Evolutionary conservation across 2,888 invertebrate genomes (phyloP).

Genomic region (Mechanitis mazaeus): DNA sequence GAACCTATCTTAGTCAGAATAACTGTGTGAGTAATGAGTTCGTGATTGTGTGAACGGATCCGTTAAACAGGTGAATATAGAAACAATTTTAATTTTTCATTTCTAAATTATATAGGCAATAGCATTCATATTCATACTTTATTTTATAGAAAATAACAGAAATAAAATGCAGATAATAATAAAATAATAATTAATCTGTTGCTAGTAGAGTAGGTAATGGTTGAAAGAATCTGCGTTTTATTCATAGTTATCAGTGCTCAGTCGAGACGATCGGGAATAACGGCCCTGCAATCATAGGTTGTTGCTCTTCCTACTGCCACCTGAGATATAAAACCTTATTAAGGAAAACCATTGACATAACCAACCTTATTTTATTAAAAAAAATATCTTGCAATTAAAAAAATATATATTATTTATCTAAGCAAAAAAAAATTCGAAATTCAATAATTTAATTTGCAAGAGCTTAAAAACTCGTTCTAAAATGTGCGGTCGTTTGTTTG

Average conservation of each 20-base stretch:
- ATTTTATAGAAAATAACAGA: too few relatives aligned
- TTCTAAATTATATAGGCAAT: too few relatives aligned
- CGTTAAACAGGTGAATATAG: conserved; percentile 66
- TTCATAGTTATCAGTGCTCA: conserved; percentile 56
- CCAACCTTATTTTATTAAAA: conserved; percentile 10
- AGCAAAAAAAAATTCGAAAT: too few relatives aligned
- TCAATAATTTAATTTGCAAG: conserved; percentile 22
- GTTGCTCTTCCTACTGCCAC: conserved; percentile 70
- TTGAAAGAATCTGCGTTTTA: conserved; percentile 40
- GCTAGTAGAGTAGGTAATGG: conserved; percentile 31
- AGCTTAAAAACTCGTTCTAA: conserved; percentile 20
- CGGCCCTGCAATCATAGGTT: conserved; percentile 77
- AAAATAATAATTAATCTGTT: conserved; percentile 7
- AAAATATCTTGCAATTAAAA: background rate
- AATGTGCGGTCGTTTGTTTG: conserved; percentile 27
- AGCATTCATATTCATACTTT: too few relatives aligned
- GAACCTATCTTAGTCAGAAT: conserved; percentile 54
- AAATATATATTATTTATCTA: background rate
- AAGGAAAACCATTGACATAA: conserved; percentile 42
- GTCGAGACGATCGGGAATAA: conserved; percentile 66
- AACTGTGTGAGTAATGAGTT: conserved; percentile 72
- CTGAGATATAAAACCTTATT: conserved; percentile 54
- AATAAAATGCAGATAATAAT: too few relatives aligned
- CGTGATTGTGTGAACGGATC: conserved; percentile 66
- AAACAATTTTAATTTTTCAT: conserved; percentile 11